Base-by-base conservation (phyloP, 2,888 invertebrate species). In the Mechanitis messenoides region DNA sequence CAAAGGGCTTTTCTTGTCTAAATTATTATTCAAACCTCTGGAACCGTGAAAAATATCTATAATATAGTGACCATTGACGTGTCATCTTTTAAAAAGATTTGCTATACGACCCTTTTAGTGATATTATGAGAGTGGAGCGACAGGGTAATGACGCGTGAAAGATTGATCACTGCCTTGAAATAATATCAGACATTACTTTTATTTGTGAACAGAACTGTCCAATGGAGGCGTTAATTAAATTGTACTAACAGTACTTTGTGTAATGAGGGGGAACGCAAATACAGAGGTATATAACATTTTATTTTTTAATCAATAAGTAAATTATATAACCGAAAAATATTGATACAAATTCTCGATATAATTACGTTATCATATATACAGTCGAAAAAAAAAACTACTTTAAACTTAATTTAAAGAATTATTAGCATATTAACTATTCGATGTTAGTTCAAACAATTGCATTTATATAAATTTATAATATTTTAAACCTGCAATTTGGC, bases 81-180 rank as follows among this genome's bases (percentile, higher is more conserved):
- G 64, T 53, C 62, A 59, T 62, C 58, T 53, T 38, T 46, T 50
- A 55, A 60, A 65, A 57, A 62, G 59, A 65, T 62, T 59, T 45
- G 47, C 53, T 55, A 50, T 53, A 55, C 46, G 67, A 66, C 68
- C 71, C 71, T 72, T 73, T 71, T 72, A 68, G 64, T 70, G 65
- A 71, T 65, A 68, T 63, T 67, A 70, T 72, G 74, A 77, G 78
- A 72, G 73, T 72, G 72, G 76, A 77, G 76, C 74, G 83, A 77
- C 80, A 71, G 72, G 77, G 77, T 83, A 77, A 78, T 77, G 77
- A 74, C 67, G 76, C 69, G 76, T 69, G 71, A 73, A 69, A 76
- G 77, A 78, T 78, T 74, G 74, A 78, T 78, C 71, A 72, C 63
- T 54, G 67, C 72, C 70, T 72, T 70, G 71, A 55, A 54, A 64